These are phyloP conservation scores for Gobio gobio DNA, from an alignment of 2,113 vertebrate species.

Conservation along the genomic window DNA sequence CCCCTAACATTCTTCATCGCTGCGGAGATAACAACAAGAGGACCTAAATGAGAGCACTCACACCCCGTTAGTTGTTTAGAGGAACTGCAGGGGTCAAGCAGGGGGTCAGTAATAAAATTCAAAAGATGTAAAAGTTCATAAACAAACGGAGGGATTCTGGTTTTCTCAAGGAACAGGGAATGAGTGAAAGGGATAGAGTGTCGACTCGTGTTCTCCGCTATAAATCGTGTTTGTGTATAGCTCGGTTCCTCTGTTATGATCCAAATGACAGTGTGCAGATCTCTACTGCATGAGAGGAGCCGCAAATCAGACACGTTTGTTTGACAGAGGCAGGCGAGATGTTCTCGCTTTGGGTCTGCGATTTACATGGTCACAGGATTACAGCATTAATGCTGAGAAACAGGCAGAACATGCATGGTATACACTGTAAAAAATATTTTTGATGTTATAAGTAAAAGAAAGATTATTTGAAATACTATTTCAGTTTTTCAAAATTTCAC, in stretches of 20 bases:
- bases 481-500: background rate
- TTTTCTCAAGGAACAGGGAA: background rate
- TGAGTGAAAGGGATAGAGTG: background rate
- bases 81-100: constrained; percentile 16
- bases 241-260: background rate
- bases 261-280: constrained; percentile 26
- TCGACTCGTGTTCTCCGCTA: background rate
- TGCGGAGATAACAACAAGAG: constrained; percentile 37
- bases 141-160: background rate
- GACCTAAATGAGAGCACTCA: constrained; percentile 38
- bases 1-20: constrained; percentile 40
- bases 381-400: background rate
- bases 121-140: constrained; percentile 14
- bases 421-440: background rate
- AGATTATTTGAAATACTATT: background rate
- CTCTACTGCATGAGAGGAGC: background rate
- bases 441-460: background rate
- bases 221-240: constrained; percentile 24
- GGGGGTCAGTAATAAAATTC: background rate
- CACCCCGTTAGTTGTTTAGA: background rate
- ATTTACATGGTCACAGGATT: constrained; percentile 2
- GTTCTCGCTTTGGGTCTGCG: constrained; percentile 3
- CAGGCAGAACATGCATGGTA: background rate
- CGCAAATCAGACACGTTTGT: constrained; percentile 33
- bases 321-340: constrained; percentile 43